Base-by-base conservation (phyloP, 2,113 vertebrate genomes). In the Syngnathus scovelli region DNA sequence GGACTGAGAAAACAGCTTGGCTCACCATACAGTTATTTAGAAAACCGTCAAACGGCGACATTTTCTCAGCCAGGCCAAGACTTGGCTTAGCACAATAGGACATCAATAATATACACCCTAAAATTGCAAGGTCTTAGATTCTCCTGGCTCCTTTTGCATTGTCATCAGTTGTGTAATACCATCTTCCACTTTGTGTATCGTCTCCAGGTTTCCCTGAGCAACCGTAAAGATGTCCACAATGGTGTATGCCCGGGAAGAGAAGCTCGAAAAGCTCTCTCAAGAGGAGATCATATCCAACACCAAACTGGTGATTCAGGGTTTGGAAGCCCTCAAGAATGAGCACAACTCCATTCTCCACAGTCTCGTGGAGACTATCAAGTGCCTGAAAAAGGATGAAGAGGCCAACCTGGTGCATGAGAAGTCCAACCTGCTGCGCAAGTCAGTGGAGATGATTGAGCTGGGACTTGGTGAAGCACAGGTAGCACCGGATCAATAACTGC, bases 211-310 rank as follows among this genome's bases (percentile, higher is more conserved):
- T 77, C 66, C 78, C 71, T 87, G 71, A 81, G 83, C 77, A 86
- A 69, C 81, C 52, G 49, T 90, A 65, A 88, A 85, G 79, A 95
- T 95, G 94, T 96, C 94, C 80, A 93, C 92, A 54, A 94, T 96
- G 92, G 92, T 96, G 78, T 96, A 94, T 78, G 92, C 93, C 65
- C 90, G 94, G 65, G 96, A 99, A 82, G 96, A 98, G 87, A 90
- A 93, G 83, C 89, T 96, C 7, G 95, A 96, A 86, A 98, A 96
- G 80, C 90, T 99, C 68, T 94, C 93, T 71, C 97, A 99, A 91
- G 96, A 99, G 82, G 97, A 99, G 89, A 98, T 99, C 16, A 94
- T 99, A 89, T 96, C 95, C 43, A 98, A 96, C 87, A 98, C 97
- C 1, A 95, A 95, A 79, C 88, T 97, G 78, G 97, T 99, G 71